phyloP scores from a whole-genome alignment of 2,888 invertebrate species.

The Pharmacophagus antenor region DNA sequence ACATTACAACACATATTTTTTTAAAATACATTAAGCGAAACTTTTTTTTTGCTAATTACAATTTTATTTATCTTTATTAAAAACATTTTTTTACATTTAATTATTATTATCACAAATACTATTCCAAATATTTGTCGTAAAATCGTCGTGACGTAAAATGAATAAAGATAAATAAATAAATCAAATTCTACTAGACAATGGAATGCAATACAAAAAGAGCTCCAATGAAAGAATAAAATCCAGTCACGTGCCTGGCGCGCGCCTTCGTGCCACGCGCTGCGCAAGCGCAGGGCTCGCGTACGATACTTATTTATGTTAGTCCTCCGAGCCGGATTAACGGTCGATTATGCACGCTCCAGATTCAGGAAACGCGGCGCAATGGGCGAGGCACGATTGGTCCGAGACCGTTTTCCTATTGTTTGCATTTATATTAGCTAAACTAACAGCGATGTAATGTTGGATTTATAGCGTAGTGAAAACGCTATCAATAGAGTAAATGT shows the following conservation, averaged over 20 bases:
- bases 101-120: too few species aligned
- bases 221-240: slow-evolving; percentile 57
- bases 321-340: slow-evolving; percentile 72
- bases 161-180: slow-evolving; percentile 12
- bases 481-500: not conserved
- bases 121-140: too few species aligned
- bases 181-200: slow-evolving; percentile 36
- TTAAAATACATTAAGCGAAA: too few species aligned
- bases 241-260: slow-evolving; percentile 75
- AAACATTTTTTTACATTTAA: too few species aligned
- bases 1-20: too few species aligned
- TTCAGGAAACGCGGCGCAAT: slow-evolving; percentile 66
- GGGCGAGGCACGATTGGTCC: slow-evolving; percentile 55
- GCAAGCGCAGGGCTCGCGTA: slow-evolving; percentile 48
- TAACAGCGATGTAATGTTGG: not conserved
- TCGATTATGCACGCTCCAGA: slow-evolving; percentile 77
- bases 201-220: slow-evolving; percentile 66
- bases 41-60: too few species aligned
- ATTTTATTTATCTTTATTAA: too few species aligned
- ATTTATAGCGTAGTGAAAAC: not conserved
- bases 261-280: slow-evolving; percentile 67
- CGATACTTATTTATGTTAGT: slow-evolving; percentile 56
- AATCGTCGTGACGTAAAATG: too few species aligned
- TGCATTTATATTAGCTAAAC: slow-evolving; percentile 32
- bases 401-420: slow-evolving; percentile 52